Percentiles rank a stretch among this genome's conserved stretches.
phyloP scores from a whole-genome alignment of 2,797 vertebrate genomes.

The Alectoris magna region DNA sequence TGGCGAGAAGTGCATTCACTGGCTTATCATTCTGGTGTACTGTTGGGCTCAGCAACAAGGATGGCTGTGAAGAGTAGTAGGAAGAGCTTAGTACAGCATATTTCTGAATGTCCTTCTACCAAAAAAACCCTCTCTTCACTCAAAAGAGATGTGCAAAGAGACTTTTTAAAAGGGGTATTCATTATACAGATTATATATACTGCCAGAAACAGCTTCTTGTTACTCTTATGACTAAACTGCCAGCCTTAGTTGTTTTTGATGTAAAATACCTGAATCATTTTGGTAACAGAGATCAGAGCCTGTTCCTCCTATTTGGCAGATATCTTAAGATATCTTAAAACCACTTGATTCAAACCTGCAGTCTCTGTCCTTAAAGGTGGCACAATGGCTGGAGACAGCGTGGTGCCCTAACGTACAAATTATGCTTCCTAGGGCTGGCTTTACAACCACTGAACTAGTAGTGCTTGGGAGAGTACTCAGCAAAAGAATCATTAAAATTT shows the following conservation, averaged over 20 bases:
- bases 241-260: neutral
- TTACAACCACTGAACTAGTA: fast-evolving
- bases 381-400: neutral
- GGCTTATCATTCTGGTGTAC: neutral
- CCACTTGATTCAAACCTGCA: neutral
- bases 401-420: neutral
- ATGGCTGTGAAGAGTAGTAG: neutral
- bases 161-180: neutral
- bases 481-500: neutral
- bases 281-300: neutral
- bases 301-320: neutral
- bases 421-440: neutral
- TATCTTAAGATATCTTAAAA: neutral
- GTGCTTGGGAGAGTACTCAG: neutral
- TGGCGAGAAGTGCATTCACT: neutral
- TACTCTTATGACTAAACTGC: neutral
- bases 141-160: neutral
- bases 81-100: neutral
- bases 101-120: neutral
- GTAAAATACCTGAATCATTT: neutral
- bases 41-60: neutral
- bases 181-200: neutral
- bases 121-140: neutral
- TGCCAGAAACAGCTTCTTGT: neutral
- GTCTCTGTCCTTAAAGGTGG: neutral